phyloP scores from a whole-genome alignment of 2,797 vertebrate genomes.

The Gallinago stenura region DNA sequence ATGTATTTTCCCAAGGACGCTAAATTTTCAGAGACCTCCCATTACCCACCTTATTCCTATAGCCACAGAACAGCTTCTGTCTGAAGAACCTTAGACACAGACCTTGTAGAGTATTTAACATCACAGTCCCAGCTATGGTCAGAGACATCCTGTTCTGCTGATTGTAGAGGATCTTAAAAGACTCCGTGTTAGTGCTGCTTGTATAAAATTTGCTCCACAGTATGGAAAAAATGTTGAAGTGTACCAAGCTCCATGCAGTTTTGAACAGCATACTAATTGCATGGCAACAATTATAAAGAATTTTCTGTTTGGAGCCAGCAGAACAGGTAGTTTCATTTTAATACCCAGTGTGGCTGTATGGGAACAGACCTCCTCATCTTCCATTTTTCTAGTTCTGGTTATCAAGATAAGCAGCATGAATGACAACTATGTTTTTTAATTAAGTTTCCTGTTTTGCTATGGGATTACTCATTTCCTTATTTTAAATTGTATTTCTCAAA shows the following conservation, averaged over 20 bases:
- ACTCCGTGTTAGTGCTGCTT: background rate
- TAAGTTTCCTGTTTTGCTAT: constrained; percentile 32
- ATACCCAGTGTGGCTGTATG: background rate
- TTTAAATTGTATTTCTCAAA: constrained; percentile 31
- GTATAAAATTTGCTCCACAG: background rate
- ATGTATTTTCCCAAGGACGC: background rate
- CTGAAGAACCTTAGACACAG: background rate
- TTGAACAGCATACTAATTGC: background rate
- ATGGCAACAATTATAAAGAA: background rate
- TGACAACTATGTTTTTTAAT: constrained; percentile 47
- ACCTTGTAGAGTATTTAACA: background rate
- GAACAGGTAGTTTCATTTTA: background rate
- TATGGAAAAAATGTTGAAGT: background rate
- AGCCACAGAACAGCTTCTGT: background rate
- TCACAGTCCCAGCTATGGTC: background rate
- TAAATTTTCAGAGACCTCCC: background rate
- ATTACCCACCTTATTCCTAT: background rate
- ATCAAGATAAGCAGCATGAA: constrained; percentile 35
- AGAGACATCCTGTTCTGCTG: background rate
- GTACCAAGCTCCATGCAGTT: background rate
- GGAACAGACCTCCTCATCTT: background rate
- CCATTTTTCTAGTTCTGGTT: constrained; percentile 40
- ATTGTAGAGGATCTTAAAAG: background rate
- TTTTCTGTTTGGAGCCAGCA: background rate
- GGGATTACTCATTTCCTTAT: constrained; percentile 58